These are phyloP conservation scores for Galleria mellonella DNA, from an alignment of 1,140 invertebrate species.

Conservation along the genomic window DNA sequence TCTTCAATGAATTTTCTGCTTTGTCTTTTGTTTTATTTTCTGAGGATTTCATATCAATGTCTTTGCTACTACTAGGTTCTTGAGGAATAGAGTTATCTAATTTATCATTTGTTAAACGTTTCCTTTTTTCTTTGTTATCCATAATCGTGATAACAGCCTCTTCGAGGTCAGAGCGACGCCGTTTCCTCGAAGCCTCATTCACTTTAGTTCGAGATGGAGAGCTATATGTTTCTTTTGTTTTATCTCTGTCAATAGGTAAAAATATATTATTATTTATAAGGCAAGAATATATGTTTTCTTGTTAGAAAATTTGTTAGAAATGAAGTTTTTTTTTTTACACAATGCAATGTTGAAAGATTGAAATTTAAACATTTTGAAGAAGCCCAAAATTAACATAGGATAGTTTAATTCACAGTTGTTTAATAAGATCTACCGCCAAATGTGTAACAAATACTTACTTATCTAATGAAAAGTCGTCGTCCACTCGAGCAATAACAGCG, in stretches of 20 bases:
- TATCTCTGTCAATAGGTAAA: slow-evolving; percentile 24
- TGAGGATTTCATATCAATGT: slow-evolving; percentile 4
- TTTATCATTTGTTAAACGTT: slow-evolving; percentile 18
- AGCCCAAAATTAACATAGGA: too few relatives aligned
- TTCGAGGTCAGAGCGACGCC: slow-evolving; percentile 44
- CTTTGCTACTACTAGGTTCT: slow-evolving; percentile 14
- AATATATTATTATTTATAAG: too few relatives aligned
- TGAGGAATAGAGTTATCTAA: slow-evolving; percentile 9
- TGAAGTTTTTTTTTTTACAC: too few relatives aligned
- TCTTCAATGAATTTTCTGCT: neutral
- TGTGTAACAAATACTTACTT: slow-evolving; percentile 23
- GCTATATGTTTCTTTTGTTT: slow-evolving; percentile 23
- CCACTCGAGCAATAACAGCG: slow-evolving; percentile 31
- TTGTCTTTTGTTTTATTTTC: slow-evolving; percentile 1
- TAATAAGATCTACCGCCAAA: too few relatives aligned
- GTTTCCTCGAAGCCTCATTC: slow-evolving; percentile 29
- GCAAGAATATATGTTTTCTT: too few relatives aligned
- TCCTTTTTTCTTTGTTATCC: slow-evolving; percentile 39
- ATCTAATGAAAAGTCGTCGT: slow-evolving; percentile 28
- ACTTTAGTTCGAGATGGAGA: slow-evolving; percentile 16
- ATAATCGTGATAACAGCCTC: slow-evolving; percentile 47
- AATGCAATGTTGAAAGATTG: too few relatives aligned
- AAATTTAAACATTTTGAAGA: too few relatives aligned
- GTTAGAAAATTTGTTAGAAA: too few relatives aligned
- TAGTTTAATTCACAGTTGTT: too few relatives aligned